These are phyloP conservation scores for Vidua chalybeata DNA, from an alignment of 2,113 vertebrate genomes.

Conservation along the genomic window DNA sequence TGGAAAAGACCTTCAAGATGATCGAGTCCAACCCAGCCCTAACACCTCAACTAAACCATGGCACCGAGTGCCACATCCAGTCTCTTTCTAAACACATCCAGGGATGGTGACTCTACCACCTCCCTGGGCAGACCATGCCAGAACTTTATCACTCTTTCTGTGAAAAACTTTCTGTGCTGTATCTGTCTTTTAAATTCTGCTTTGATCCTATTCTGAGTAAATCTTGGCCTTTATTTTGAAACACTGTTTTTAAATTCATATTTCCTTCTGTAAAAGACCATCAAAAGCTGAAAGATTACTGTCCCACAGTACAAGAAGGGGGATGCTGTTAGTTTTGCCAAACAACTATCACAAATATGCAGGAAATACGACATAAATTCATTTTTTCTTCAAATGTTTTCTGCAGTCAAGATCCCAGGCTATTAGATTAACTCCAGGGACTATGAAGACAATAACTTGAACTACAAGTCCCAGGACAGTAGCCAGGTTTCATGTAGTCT, in stretches of 20 bases:
- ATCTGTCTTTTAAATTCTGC: neutral
- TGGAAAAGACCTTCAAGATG: neutral
- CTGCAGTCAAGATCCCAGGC: slow-evolving; percentile 34
- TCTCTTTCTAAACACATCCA: neutral
- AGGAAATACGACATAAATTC: slow-evolving; percentile 35
- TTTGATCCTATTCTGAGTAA: neutral
- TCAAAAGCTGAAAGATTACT: neutral
- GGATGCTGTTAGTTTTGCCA: slow-evolving; percentile 15
- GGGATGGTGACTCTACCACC: neutral
- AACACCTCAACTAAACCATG: neutral
- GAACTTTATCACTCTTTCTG: neutral
- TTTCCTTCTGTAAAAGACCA: neutral
- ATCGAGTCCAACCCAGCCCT: neutral
- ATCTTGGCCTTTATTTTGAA: slow-evolving; percentile 25
- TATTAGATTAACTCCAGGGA: slow-evolving; percentile 46
- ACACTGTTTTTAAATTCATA: neutral
- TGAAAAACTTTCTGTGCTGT: neutral
- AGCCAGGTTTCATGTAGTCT: slow-evolving; percentile 57
- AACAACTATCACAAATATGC: slow-evolving; percentile 20
- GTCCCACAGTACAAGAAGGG: neutral
- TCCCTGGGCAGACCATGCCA: neutral
- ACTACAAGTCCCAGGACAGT: slow-evolving; percentile 46
- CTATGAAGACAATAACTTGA: slow-evolving; percentile 33
- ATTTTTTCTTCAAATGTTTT: slow-evolving; percentile 48
- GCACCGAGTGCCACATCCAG: neutral